phyloP scores from a whole-genome alignment of 2,797 vertebrate genomes.

The Phoxinus dragarum region DNA sequence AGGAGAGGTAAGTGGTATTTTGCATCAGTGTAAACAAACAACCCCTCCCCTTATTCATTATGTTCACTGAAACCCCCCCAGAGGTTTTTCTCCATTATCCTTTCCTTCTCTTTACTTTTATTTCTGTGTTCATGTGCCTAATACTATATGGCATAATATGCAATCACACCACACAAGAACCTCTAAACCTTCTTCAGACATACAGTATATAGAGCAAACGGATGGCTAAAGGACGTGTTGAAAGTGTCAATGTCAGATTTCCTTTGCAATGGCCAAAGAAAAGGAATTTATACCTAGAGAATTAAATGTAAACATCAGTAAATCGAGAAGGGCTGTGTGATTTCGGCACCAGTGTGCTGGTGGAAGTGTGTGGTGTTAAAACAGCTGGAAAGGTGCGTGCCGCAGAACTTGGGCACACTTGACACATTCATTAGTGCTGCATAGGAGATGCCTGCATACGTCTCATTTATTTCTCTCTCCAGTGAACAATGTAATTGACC shows the following conservation, averaged over 20 bases:
- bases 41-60: not conserved
- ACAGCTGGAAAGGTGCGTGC: constrained; percentile 8
- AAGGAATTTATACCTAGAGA: constrained; percentile 7
- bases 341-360: not conserved
- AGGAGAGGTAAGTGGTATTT: not conserved
- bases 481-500: constrained; percentile 34
- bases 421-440: constrained; percentile 34
- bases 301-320: constrained; percentile 39
- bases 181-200: not conserved
- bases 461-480: constrained; percentile 8
- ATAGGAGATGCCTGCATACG: not conserved
- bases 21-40: constrained; percentile 11
- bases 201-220: not conserved
- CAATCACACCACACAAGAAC: not conserved
- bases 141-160: too few species aligned
- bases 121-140: not conserved
- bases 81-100: not conserved
- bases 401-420: not conserved
- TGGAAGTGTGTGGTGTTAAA: not conserved
- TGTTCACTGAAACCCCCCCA: not conserved
- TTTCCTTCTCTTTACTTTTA: not conserved
- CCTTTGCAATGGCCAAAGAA: not conserved
- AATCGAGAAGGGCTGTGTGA: constrained; percentile 19
- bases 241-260: not conserved
- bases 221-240: not conserved